phyloP scores from a whole-genome alignment of 2,888 invertebrate genomes.

The Kuschelorhynchus macadamiae region DNA sequence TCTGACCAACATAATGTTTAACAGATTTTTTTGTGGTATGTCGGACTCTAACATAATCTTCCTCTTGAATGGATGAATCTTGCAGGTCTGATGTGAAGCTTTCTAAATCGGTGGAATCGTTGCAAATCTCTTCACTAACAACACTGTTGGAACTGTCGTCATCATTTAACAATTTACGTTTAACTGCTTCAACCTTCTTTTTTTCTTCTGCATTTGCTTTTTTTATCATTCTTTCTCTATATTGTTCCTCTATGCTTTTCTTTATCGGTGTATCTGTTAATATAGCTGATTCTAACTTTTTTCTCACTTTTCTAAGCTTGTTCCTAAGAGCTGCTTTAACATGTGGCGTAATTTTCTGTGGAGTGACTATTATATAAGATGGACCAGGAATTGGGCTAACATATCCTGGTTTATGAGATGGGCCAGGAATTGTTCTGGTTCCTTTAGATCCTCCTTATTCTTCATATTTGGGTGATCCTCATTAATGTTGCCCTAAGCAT shows the following conservation, averaged over 20 bases:
- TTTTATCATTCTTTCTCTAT: slow-evolving; percentile 20
- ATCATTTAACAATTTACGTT: background rate
- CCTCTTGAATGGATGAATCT: slow-evolving; percentile 25
- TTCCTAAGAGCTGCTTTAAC: background rate
- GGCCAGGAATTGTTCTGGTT: too few relatives aligned
- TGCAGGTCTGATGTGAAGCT: slow-evolving; percentile 19
- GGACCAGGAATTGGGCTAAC: too few relatives aligned
- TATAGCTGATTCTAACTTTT: slow-evolving; percentile 8
- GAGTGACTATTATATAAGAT: slow-evolving; percentile 1
- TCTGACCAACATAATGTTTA: slow-evolving; percentile 5
- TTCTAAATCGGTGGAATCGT: slow-evolving; percentile 24
- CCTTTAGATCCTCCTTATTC: too few relatives aligned
- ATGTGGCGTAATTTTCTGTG: background rate
- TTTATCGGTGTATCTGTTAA: slow-evolving; percentile 7
- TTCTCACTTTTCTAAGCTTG: slow-evolving; percentile 16
- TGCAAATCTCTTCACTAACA: slow-evolving; percentile 20
- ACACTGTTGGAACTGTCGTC: background rate
- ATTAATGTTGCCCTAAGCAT: too few relatives aligned
- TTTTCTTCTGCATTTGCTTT: slow-evolving; percentile 22
- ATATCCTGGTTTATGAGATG: background rate
- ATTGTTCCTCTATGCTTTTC: slow-evolving; percentile 20
- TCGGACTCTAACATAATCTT: slow-evolving; percentile 25
- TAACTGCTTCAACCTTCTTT: slow-evolving; percentile 5
- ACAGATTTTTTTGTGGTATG: slow-evolving; percentile 24
- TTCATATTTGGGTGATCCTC: too few relatives aligned